Percentiles rank a stretch among this genome's conserved stretches.
Conservation (phyloP, 2,888 invertebrate genomes). For the Amblyteles armatorius region DNA sequence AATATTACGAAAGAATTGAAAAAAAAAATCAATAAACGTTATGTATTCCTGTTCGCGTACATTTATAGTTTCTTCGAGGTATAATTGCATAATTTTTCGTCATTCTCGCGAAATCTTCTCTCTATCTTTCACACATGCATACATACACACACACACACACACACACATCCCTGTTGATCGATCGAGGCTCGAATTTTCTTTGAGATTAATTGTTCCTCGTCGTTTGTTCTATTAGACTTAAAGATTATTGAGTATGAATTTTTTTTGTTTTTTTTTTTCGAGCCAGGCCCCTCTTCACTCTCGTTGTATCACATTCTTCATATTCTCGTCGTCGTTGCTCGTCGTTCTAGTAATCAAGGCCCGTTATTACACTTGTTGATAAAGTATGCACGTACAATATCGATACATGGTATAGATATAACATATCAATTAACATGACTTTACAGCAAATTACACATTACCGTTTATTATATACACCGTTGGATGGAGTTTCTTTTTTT, state of each 20-base stretch:
- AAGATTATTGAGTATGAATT: constrained; percentile 61
- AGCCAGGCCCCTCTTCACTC: constrained; percentile 4
- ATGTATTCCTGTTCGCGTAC: constrained; percentile 51
- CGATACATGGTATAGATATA: constrained; percentile 72
- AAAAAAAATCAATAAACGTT: not conserved
- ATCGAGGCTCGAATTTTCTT: constrained; percentile 30
- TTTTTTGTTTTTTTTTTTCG: constrained; percentile 14
- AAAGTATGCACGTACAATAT: constrained; percentile 71
- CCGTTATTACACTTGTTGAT: constrained; percentile 43
- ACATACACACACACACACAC: not conserved
- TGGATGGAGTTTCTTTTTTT: constrained; percentile 76
- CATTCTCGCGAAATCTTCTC: not conserved
- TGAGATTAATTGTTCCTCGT: constrained; percentile 40
- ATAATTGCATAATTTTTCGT: constrained; percentile 53
- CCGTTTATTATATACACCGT: constrained; percentile 74
- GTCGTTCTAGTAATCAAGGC: constrained; percentile 35
- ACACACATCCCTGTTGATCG: constrained; percentile 1
- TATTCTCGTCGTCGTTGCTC: constrained; percentile 18
- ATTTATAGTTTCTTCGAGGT: constrained; percentile 19
- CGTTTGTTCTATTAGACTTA: constrained; percentile 50
- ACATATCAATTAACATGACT: constrained; percentile 75
- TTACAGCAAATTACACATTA: constrained; percentile 71
- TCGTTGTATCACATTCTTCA: constrained; percentile 24
- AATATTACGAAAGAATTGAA: constrained; percentile 45
- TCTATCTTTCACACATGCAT: constrained; percentile 10